Base-by-base conservation (phyloP, 2,888 invertebrate species). In the Sisyra terminalis region DNA sequence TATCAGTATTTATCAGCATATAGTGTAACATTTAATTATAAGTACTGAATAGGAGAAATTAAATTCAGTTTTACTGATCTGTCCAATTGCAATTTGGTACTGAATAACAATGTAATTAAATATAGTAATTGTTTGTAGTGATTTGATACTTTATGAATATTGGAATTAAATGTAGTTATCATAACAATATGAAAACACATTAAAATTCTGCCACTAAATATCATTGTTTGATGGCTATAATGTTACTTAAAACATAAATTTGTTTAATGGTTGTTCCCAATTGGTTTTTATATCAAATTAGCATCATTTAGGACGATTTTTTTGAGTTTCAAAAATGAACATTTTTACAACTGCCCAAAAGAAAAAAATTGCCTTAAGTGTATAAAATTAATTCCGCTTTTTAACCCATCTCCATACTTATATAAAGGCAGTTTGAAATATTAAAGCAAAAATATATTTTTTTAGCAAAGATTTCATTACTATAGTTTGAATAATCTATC, bases 361-460 rank as follows among this genome's bases (percentile, higher is more conserved):
- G n/a, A n/a, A n/a, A n/a, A n/a, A 24, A 24, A 24, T 5, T 24
- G 24, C 24, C 24, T 24, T 24, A 24, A 5, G 24, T 24, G 24
- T 24, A 24, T 5, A 24, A 24, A 24, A 24, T 24, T 24, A 24
- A 24, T 24, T 24, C 24, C 24, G 24, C 24, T 24, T 24, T 24
- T 35, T 35, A 35, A 35, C 8, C 16, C n/a, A 24, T 24, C 24
- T 7, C 24, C 3, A 24, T 5, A 24, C 7, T 24, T 24, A 24
- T 24, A 16, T 35, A 35, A 35, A n/a, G 16, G 35, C 7, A 35
- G 35, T 15, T 35, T 40, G 15, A 24, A 40, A 30, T 16, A 15
- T 40, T 11, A 30, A 15, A 16, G 30, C 29, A 35, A n/a, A 40
- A 30, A 40, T 40, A 40, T 40, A 40, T 40, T 40, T 40, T 40